These are phyloP conservation scores for Hafferia zeledoni DNA, from an alignment of 2,797 vertebrate species.

Conservation along the genomic window DNA sequence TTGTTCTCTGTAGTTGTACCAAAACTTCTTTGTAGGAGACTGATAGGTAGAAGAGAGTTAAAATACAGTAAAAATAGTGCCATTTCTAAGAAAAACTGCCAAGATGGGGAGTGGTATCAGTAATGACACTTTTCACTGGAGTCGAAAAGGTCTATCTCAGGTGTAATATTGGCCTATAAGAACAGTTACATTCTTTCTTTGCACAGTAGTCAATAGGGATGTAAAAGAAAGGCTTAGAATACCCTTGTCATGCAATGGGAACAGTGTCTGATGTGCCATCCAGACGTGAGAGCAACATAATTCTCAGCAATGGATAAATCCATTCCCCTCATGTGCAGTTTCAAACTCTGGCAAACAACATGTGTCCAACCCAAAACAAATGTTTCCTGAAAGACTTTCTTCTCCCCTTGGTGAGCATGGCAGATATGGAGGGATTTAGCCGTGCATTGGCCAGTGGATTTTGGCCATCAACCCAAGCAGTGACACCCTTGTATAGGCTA, in stretches of 20 bases:
- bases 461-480: not conserved
- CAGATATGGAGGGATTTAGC: not conserved
- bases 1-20: not conserved
- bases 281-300: rapidly evolving
- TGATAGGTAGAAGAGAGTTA: not conserved
- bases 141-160: not conserved
- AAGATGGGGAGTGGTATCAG: not conserved
- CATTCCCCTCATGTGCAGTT: not conserved
- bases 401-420: not conserved
- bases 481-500: not conserved
- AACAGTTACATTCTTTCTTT: not conserved
- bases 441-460: too few relatives aligned
- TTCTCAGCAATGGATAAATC: not conserved
- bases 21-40: not conserved
- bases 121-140: not conserved
- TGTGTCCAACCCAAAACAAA: not conserved
- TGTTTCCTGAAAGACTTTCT: not conserved
- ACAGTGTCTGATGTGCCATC: not conserved
- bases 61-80: not conserved
- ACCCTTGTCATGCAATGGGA: not conserved
- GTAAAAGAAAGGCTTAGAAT: not conserved
- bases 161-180: not conserved
- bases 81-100: not conserved
- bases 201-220: not conserved
- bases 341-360: rapidly evolving